Conservation (phyloP, 2,888 invertebrate genomes). For the Notodonta ziczac region DNA sequence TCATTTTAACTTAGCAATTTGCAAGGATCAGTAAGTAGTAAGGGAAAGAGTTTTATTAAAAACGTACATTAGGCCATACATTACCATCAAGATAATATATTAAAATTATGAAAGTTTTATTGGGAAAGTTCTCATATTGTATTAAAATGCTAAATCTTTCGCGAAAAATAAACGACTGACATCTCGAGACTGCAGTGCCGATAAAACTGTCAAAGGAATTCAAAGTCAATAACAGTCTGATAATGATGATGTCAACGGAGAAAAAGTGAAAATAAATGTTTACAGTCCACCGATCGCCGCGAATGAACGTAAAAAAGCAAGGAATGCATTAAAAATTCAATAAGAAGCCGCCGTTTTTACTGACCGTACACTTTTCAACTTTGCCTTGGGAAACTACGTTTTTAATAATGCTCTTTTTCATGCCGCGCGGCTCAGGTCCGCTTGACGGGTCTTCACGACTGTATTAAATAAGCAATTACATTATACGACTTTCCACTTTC, state of each 20-base stretch:
- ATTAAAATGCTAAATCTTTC: neutral
- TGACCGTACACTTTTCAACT: constrained; percentile 33
- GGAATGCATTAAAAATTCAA: constrained; percentile 21
- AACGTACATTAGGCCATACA: constrained; percentile 13
- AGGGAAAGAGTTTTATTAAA: too few relatives aligned
- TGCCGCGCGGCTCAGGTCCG: constrained; percentile 11
- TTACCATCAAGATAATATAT: constrained; percentile 8
- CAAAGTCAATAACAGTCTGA: constrained; percentile 8
- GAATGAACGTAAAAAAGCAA: constrained; percentile 29
- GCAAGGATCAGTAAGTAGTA: neutral
- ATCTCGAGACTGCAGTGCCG: constrained; percentile 19
- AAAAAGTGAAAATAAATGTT: constrained; percentile 31
- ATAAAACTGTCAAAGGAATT: constrained; percentile 27
- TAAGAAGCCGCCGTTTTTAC: constrained; percentile 22
- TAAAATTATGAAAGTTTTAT: neutral
- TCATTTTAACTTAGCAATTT: neutral
- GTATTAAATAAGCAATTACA: constrained; percentile 29
- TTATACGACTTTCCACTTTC: constrained; percentile 29
- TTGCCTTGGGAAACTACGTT: constrained; percentile 22
- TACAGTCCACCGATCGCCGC: constrained; percentile 21
- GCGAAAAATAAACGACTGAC: constrained; percentile 7
- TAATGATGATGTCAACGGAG: constrained; percentile 18
- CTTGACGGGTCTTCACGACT: constrained; percentile 15
- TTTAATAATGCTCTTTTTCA: constrained; percentile 30
- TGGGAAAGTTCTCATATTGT: neutral